Base-by-base conservation (phyloP, 2,888 invertebrate genomes). In the Papilio elwesi region DNA sequence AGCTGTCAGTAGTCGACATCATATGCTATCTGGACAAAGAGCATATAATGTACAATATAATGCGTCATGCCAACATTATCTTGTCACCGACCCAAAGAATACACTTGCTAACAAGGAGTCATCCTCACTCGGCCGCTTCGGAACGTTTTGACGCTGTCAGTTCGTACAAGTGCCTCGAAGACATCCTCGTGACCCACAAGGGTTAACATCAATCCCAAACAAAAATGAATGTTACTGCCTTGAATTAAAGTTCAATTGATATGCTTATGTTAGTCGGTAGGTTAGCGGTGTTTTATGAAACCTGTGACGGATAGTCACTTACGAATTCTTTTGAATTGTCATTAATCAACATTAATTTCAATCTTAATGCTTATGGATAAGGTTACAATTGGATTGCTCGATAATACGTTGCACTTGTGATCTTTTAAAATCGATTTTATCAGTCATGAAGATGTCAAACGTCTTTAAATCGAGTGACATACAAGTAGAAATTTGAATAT, bases 391-490 rank as follows among this genome's bases (percentile, higher is more conserved):
- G 6, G 55, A 59, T 10, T 78, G 63, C 16, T 9, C 16, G 57
- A 26, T 8, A 47, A 48, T 62, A 9, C 7, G 10, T 55, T 16
- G 67, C n/a, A 74, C 57, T 77, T 85, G 75, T 49, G 76, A 72
- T 77, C 67, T 87, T 87, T 79, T 76, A 51, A 63, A 74, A 70
- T 64, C 75, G 73, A 75, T 73, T 73, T 53, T 73, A 75, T 75
- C 5, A 83, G 82, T 88, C 87, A 91, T 92, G 85, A 92, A 92
- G 93, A 92, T 82, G 92, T 93, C 91, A 91, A 87, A 76, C 79
- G 81, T 80, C 82, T 78, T 76, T 77, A 77, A 78, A 86, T 90
- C 91, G 89, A 90, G 86, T 90, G 90, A 91, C 92, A 92, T 91
- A 92, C 78, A 83, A 82, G 85, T 84, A 79, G 85, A 87, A 89